Evolutionary conservation across 2,797 vertebrate species (phyloP), one percentile per base, ranked within the genome.

Genomic region (Eremophila alpestris): DNA sequence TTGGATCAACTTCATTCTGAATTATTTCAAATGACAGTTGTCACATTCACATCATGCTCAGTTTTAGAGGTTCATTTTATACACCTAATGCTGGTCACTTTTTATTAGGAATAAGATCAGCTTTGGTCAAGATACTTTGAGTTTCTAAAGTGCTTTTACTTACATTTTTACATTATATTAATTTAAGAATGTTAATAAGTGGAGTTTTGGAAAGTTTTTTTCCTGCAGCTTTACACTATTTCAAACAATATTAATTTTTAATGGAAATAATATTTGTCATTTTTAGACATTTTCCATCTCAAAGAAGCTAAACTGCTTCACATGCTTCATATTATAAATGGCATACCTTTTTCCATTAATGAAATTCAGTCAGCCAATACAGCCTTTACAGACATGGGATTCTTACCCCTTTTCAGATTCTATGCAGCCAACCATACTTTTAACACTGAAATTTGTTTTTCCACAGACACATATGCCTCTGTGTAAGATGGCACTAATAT

Each of bases 281-380:
- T 92, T 95, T 67, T 70, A 70, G 79, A 82, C 5, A 83, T 70
- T 84, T 96, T 89, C 7, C n/a, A 29, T 88, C 41, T 84, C 32
- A 62, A 79, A 93, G 51, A 40, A 80, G 24, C 17, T 87, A 85
- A 93, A 81, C 32, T 60, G 55, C 32, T 93, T 81, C 73, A 52
- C n/a, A 74, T 82, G 48, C 26, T 76, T 94, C 30, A 62, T 70
- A 29, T 86, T 95, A 40, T 34, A 90, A 45, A 58, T 90, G 48
- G 2, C 24, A 58, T 62, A 9, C 13, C 20, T 88, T 88, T 90
- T 69, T 67, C n/a, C 49, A 32, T 17, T 86, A 77, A 59, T 70
- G 36, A 88, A 88, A 79, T 86, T 64, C 52, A 51, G 22, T 54
- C 46, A 83, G 29, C 76, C 23, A 91, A 77, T 43, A n/a, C 32